Evolutionary conservation across 2,888 invertebrate species (phyloP), one percentile per base, ranked within the genome.

Genomic region (Oegoconia quadripuncta): DNA sequence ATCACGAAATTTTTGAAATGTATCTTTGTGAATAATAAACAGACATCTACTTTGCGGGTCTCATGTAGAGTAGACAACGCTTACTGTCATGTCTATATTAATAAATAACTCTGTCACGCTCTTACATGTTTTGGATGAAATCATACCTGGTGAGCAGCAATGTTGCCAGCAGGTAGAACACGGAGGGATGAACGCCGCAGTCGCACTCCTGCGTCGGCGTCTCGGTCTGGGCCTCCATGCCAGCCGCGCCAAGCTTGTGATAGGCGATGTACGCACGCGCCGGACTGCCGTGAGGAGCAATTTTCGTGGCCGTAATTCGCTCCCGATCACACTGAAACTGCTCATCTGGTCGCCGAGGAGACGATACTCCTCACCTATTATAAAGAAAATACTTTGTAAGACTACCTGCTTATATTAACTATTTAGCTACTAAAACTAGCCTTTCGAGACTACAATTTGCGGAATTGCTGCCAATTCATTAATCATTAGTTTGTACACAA

Each of bases 81-180:
- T n/a, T n/a, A n/a, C n/a, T n/a, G n/a, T n/a, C n/a, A n/a, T n/a
- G n/a, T n/a, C n/a, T n/a, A n/a, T n/a, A n/a, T n/a, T n/a, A n/a
- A n/a, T n/a, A n/a, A n/a, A n/a, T n/a, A n/a, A n/a, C n/a, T n/a
- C n/a, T n/a, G n/a, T n/a, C 20, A 8, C 20, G 8, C 6, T 20
- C 8, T 20, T 8, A 20, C 20, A 20, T 27, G n/a, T 8, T 12
- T 27, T 13, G 13, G 27, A 13, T 27, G 12, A 3, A 11, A 20
- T 20, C 20, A 50, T 43, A 87, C 88, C 87, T 88, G 52, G 88
- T 88, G 42, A 88, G 79, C 30, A 88, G 69, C 48, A 91, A 73
- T 9, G 91, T 91, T 39, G 91, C 91, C 58, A 91, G 76, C 30
- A 92, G 76, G 60, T 92, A 92, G 70, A 92, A 90, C 34, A 91